These are phyloP conservation scores for Suricata suricatta DNA, from an alignment of 2,113 vertebrate species.

Conservation along the genomic window DNA sequence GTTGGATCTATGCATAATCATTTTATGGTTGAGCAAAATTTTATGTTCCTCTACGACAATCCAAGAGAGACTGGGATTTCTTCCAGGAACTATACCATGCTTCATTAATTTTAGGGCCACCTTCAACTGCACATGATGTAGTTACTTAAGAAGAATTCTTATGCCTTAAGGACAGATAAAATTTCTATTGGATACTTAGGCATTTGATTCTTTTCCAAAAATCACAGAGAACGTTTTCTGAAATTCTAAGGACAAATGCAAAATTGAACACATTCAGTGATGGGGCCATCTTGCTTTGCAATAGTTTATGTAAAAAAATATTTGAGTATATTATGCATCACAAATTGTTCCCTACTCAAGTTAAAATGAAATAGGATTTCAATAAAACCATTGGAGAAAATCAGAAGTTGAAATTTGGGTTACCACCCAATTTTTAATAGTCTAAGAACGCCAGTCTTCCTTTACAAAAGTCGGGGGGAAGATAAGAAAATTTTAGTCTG, in stretches of 20 bases:
- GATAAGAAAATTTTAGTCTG: neutral
- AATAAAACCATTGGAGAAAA: neutral
- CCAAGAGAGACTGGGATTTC: slow-evolving; percentile 69
- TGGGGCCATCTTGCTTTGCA: neutral
- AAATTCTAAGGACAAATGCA: slow-evolving; percentile 31
- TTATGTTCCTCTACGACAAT: slow-evolving; percentile 71
- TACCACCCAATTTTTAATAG: neutral
- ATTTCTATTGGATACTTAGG: slow-evolving; percentile 30
- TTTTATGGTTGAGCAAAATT: slow-evolving; percentile 77
- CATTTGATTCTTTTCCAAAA: slow-evolving; percentile 52
- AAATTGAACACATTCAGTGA: neutral
- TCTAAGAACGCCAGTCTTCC: neutral
- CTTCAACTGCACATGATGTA: slow-evolving; percentile 55
- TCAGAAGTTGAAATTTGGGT: neutral
- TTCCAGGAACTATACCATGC: slow-evolving; percentile 66
- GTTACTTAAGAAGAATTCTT: slow-evolving; percentile 63
- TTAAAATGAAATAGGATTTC: neutral
- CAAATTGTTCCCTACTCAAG: neutral
- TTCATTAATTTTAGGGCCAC: slow-evolving; percentile 79
- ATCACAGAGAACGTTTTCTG: neutral
- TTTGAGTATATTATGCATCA: neutral
- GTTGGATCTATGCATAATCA: slow-evolving; percentile 75
- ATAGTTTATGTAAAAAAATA: neutral
- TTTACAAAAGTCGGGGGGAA: neutral
- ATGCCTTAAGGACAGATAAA: slow-evolving; percentile 57